These are phyloP conservation scores for Squalus acanthias DNA, from an alignment of 2,797 vertebrate genomes.

Conservation along the genomic window DNA sequence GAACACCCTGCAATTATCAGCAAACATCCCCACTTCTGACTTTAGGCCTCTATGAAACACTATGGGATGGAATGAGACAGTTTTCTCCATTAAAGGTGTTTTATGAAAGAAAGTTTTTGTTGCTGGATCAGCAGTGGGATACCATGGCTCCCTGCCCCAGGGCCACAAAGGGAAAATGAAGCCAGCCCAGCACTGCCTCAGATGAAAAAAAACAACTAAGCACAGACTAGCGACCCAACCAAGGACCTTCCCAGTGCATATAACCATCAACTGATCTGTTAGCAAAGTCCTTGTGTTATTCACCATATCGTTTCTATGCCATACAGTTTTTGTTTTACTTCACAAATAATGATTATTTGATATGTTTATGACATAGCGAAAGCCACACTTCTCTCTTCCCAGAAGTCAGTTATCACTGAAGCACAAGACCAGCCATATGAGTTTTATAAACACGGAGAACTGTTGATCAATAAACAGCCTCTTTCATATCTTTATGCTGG, in stretches of 20 bases:
- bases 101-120: not conserved
- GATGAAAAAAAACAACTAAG: not conserved
- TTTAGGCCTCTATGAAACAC: not conserved
- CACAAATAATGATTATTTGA: not conserved
- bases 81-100: not conserved
- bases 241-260: not conserved
- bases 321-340: not conserved
- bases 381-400: no score
- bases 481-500: not conserved
- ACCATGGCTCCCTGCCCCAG: not conserved
- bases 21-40: not conserved
- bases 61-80: not conserved
- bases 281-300: not conserved
- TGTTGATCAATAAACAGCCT: not conserved
- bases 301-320: not conserved
- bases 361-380: not conserved
- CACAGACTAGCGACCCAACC: not conserved
- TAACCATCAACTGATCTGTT: not conserved
- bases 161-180: not conserved
- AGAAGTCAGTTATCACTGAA: not conserved
- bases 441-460: not conserved
- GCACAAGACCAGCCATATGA: slow-evolving; percentile 1
- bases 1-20: not conserved
- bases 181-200: not conserved
- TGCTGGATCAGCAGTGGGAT: not conserved